Evolutionary conservation across 1,140 invertebrate genomes (phyloP).

Genomic region (Polypedilum vanderplanki): DNA sequence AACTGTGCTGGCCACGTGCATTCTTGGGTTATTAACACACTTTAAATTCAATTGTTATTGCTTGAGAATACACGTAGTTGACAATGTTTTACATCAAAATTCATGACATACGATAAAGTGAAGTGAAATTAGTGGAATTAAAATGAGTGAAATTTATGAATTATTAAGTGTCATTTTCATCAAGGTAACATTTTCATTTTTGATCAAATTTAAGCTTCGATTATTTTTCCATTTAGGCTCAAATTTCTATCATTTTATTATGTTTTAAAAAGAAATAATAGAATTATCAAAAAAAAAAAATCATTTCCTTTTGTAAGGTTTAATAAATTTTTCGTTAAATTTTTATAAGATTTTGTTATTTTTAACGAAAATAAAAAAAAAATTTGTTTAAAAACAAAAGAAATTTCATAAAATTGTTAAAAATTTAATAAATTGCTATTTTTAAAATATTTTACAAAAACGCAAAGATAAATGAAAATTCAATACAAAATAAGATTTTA

Average conservation of each 20-base stretch:
- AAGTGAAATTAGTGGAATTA: neutral
- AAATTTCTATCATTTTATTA: neutral
- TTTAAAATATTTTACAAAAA: too few relatives aligned
- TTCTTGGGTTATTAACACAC: conserved; percentile 94
- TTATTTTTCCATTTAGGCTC: neutral
- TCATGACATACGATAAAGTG: neutral
- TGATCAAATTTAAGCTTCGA: neutral
- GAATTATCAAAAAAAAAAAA: neutral
- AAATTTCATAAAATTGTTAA: too few relatives aligned
- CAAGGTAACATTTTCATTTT: neutral
- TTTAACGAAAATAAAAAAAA: too few relatives aligned
- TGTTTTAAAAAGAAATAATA: too few relatives aligned
- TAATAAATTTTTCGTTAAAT: too few relatives aligned
- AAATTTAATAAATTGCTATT: too few relatives aligned
- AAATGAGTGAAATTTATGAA: neutral
- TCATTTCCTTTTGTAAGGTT: too few relatives aligned
- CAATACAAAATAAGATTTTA: too few relatives aligned
- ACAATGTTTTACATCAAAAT: conserved; percentile 46
- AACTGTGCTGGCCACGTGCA: conserved; percentile 84
- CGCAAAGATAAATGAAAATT: too few relatives aligned
- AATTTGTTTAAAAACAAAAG: too few relatives aligned
- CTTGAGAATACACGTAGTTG: conserved; percentile 97
- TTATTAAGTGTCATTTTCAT: neutral
- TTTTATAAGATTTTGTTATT: too few relatives aligned
- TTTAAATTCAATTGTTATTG: conserved; percentile 80